Percentiles rank a stretch among this genome's conserved stretches.
Evolutionary conservation across 1,140 invertebrate species (phyloP).

Genomic region (Anadara kagoshimensis): DNA sequence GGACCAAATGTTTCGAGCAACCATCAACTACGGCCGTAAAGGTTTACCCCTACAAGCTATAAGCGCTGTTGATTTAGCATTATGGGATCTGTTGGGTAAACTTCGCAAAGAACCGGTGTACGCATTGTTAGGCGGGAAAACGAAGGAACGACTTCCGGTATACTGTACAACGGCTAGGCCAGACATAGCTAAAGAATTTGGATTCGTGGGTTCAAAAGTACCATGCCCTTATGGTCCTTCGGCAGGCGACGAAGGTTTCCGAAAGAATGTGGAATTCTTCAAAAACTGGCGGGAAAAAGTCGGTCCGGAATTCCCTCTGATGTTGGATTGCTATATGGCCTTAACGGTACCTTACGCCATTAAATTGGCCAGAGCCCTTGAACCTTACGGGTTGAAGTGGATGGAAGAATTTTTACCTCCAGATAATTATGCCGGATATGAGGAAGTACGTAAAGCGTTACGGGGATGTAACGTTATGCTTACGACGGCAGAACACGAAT

Average conservation of each 20-base stretch:
- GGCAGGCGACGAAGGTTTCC: constrained; percentile 63
- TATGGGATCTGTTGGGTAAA: constrained; percentile 68
- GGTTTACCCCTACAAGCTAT: constrained; percentile 67
- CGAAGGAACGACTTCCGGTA: constrained; percentile 65
- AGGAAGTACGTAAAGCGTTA: constrained; percentile 58
- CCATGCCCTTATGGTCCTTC: constrained; percentile 66
- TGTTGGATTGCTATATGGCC: constrained; percentile 68
- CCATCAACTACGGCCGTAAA: constrained; percentile 68
- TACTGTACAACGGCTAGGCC: constrained; percentile 65
- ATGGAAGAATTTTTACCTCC: constrained; percentile 69
- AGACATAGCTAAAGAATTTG: constrained; percentile 63
- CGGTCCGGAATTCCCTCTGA: constrained; percentile 63
- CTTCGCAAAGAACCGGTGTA: constrained; percentile 65
- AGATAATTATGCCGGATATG: constrained; percentile 65
- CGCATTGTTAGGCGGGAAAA: constrained; percentile 65
- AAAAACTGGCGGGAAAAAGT: constrained; percentile 64
- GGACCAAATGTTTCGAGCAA: constrained; percentile 69
- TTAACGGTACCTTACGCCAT: constrained; percentile 63
- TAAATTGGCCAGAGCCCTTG: constrained; percentile 57
- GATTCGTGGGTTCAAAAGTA: constrained; percentile 66
- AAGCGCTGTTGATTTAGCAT: constrained; percentile 66
- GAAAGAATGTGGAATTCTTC: constrained; percentile 64
- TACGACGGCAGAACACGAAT: constrained; percentile 69
- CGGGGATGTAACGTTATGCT: constrained; percentile 58
- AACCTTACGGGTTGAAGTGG: constrained; percentile 66